Evolutionary conservation across 2,797 vertebrate genomes (phyloP).

Genomic region (Pterois miles): DNA sequence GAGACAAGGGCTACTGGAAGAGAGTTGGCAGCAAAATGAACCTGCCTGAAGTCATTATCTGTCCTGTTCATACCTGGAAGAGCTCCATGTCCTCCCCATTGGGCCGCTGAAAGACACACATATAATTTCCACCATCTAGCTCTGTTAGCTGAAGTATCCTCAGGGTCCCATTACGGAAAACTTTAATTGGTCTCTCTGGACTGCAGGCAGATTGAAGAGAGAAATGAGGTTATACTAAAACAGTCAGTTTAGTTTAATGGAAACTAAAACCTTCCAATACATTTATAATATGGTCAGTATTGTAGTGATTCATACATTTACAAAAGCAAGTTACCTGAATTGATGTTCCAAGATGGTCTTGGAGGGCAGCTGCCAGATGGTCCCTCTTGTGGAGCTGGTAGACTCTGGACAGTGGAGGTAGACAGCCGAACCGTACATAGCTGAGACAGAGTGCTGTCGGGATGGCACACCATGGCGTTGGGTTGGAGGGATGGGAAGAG

Average conservation of each 20-base stretch:
- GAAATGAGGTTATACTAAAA: conserved; percentile 32
- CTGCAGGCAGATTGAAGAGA: conserved; percentile 58
- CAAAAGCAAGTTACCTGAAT: conserved; percentile 74
- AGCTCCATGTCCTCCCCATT: conserved; percentile 85
- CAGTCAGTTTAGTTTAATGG: conserved; percentile 16
- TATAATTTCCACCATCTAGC: conserved; percentile 82
- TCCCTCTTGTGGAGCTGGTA: conserved; percentile 71
- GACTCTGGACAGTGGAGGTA: conserved; percentile 86
- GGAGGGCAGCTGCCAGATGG: conserved; percentile 84
- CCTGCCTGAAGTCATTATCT: background rate
- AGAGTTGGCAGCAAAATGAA: conserved; percentile 5
- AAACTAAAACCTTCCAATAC: background rate
- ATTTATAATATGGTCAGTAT: background rate
- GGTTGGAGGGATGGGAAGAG: conserved; percentile 48
- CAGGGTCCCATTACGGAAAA: conserved; percentile 85
- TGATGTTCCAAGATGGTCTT: conserved; percentile 79
- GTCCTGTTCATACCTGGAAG: conserved; percentile 75
- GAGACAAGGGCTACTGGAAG: background rate
- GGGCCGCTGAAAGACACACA: conserved; percentile 82
- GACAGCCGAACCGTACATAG: conserved; percentile 84
- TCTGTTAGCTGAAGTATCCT: conserved; percentile 85
- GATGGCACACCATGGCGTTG: conserved; percentile 56
- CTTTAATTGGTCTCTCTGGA: conserved; percentile 82
- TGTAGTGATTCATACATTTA: background rate
- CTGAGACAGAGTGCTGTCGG: conserved; percentile 78